Conservation (phyloP, 2,113 vertebrate genomes). For the Prunella himalayana region DNA sequence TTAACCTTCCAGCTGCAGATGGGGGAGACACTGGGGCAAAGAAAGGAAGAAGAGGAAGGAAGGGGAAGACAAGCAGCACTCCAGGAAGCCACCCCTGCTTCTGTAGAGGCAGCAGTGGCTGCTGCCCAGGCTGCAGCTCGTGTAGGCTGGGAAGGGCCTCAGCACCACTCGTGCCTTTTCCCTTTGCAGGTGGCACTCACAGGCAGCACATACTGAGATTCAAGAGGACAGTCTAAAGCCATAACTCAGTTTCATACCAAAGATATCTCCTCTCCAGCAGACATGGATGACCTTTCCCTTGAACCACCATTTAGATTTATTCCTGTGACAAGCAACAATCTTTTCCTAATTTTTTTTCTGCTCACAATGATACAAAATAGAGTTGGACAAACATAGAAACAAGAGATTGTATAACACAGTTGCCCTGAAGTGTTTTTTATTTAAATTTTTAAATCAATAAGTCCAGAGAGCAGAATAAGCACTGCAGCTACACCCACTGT, state of each 20-base stretch:
- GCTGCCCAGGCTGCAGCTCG: not conserved
- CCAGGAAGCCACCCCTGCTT: not conserved
- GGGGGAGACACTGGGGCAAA: not conserved
- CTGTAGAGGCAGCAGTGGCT: not conserved
- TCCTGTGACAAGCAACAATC: not conserved
- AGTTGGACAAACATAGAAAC: not conserved
- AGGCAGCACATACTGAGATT: not conserved
- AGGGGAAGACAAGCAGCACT: not conserved
- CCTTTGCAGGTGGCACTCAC: not conserved
- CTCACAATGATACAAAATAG: not conserved
- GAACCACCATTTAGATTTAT: not conserved
- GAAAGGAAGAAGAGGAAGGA: not conserved
- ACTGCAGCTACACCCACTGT: not conserved
- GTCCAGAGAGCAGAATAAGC: not conserved
- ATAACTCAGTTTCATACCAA: not conserved
- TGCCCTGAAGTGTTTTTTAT: not conserved
- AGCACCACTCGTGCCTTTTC: not conserved
- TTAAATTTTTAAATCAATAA: conserved; percentile 15
- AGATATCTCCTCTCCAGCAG: not conserved
- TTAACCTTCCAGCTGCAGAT: not conserved
- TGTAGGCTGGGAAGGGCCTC: accelerated
- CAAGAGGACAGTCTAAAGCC: not conserved
- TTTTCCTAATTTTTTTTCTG: not conserved
- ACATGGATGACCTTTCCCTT: not conserved
- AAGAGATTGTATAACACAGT: not conserved